These are phyloP conservation scores for Apteryx mantelli DNA, from an alignment of 2,113 vertebrate species.

Conservation along the genomic window DNA sequence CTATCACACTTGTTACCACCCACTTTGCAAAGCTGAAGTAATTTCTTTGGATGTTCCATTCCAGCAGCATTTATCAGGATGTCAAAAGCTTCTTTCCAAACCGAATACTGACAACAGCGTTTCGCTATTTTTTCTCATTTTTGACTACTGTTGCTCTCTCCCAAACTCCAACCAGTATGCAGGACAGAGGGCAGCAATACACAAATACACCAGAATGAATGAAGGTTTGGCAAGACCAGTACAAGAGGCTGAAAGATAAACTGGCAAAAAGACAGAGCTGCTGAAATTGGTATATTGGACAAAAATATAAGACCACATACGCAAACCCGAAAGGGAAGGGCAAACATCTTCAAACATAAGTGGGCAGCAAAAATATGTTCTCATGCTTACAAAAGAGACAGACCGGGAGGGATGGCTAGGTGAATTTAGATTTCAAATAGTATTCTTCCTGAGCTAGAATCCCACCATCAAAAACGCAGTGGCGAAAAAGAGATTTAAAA, in stretches of 20 bases:
- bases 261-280: not conserved
- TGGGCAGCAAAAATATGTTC: not conserved
- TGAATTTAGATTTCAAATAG: not conserved
- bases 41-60: not conserved
- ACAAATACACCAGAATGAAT: not conserved
- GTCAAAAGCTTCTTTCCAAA: not conserved
- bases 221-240: not conserved
- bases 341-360: not conserved
- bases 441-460: not conserved
- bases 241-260: not conserved
- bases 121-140: not conserved
- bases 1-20: not conserved
- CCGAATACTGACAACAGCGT: not conserved
- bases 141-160: not conserved
- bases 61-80: not conserved
- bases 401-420: not conserved
- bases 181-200: not conserved
- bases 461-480: not conserved
- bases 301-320: not conserved
- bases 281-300: not conserved
- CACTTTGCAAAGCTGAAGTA: not conserved
- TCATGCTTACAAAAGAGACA: not conserved
- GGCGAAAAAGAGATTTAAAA: not conserved
- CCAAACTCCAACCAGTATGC: not conserved
- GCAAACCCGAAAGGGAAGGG: not conserved